Evolutionary conservation across 2,797 vertebrate species (phyloP).

Genomic region (Hyperoplus lanceolatus): DNA sequence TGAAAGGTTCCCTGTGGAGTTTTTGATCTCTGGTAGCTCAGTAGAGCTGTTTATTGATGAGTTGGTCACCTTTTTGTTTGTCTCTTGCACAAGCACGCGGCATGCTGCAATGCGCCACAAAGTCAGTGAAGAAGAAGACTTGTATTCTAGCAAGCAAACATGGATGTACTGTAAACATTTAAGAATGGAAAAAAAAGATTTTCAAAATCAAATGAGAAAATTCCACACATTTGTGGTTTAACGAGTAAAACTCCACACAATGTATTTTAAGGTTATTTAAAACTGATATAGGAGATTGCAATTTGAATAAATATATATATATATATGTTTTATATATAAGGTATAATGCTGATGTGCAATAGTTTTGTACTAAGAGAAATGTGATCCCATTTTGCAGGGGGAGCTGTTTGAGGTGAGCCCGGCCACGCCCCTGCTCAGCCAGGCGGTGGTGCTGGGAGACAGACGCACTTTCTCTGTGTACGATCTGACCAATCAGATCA

Average conservation of each 20-base stretch:
- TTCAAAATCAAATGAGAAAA: neutral
- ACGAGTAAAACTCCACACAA: neutral
- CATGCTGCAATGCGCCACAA: neutral
- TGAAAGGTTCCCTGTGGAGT: neutral
- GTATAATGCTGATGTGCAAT: neutral
- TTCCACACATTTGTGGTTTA: neutral
- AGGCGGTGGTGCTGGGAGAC: slow-evolving; percentile 91
- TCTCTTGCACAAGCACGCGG: neutral
- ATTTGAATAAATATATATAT: neutral
- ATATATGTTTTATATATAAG: neutral
- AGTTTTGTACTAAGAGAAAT: neutral
- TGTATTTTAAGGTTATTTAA: neutral
- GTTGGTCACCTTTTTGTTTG: neutral
- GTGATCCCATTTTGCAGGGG: slow-evolving; percentile 82
- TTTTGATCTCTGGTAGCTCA: neutral
- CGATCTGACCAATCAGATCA: slow-evolving; percentile 88
- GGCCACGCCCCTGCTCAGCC: slow-evolving; percentile 81
- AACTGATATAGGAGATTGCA: neutral
- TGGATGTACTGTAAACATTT: neutral
- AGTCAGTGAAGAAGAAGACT: neutral
- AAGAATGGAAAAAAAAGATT: neutral
- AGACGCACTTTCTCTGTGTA: slow-evolving; percentile 92
- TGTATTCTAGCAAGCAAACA: neutral
- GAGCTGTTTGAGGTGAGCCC: slow-evolving; percentile 92
- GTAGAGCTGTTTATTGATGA: slow-evolving; percentile 9